Percentiles rank a stretch among this genome's conserved stretches.
Conservation (phyloP, 2,797 vertebrate species). For the Poeciliopsis gracilis region DNA sequence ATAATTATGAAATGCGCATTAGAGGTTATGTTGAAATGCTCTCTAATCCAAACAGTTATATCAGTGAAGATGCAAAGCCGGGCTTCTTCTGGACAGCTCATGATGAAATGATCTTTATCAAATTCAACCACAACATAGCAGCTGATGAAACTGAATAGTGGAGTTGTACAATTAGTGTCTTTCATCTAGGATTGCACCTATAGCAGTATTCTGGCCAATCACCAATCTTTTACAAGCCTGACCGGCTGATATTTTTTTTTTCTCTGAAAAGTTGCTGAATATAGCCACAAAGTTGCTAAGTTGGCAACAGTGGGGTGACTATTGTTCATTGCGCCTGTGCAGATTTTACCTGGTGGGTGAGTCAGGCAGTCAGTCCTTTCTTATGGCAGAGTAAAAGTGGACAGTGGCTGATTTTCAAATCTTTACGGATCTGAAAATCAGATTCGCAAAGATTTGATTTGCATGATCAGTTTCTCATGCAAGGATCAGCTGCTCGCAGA, state of each 20-base stretch:
- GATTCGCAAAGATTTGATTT: too few species aligned
- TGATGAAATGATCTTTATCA: constrained; percentile 11
- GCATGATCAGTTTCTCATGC: too few species aligned
- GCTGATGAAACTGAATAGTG: constrained; percentile 12
- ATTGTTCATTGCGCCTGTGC: neutral
- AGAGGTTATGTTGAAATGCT: neutral
- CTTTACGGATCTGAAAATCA: too few species aligned
- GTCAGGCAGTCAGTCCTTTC: neutral
- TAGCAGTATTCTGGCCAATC: neutral
- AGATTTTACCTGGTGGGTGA: neutral
- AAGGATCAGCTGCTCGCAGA: neutral
- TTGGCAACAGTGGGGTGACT: neutral
- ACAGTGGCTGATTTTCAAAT: neutral
- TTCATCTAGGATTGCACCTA: neutral
- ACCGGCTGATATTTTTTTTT: neutral
- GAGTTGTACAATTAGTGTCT: constrained; percentile 2
- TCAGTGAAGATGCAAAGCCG: neutral
- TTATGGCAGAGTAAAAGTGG: neutral
- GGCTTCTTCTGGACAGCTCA: constrained; percentile 1
- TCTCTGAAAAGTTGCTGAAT: neutral
- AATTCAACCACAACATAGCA: constrained; percentile 16
- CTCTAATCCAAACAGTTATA: neutral
- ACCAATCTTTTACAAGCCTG: neutral
- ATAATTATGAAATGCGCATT: neutral
- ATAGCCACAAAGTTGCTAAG: too few species aligned